Base-by-base conservation (phyloP, 2,797 vertebrate genomes). In the Pteropus rufus region DNA sequence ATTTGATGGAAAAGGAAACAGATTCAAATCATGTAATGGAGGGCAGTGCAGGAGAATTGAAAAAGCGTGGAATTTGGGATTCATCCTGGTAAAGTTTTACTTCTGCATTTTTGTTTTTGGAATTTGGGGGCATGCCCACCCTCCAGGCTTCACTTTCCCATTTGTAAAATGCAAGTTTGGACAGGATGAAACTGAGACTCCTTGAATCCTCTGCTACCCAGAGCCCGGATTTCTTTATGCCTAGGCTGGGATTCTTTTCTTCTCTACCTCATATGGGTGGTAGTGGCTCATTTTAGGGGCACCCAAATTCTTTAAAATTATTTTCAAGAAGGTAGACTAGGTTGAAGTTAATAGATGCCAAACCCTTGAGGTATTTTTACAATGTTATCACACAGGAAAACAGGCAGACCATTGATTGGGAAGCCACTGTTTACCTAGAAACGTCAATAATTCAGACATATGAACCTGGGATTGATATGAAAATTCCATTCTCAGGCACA, bases 321-420 rank as follows among this genome's bases (percentile, higher is more conserved):
- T 79, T 69, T 34, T 52, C 10, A 52, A 36, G 12, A 31, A 94
- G 15, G 2, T 75, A 92, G 21, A 79, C 49, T 60, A 18, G 49
- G 58, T 70, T 94, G 26, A 75, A 91, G 41, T 92, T 94, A 95
- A 82, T 82, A 9, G 64, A 93, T 14, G 9, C 4, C 10, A 96
- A 90, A 58, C 23, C 29, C 39, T 76, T 80, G 29, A 93, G 39
- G 58, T 49, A 49, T 49, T 84, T 89, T 97, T 77, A 91, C 44
- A 76, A 75, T 88, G 24, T 85, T 92, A 44, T 95, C 31, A 56
- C 39, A 87, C 9, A 81, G 56, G 41, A 85, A 96, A 94, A 89
- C 3, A 87, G 41, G 69, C 19, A 79, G 26, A 79, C n/a, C 31
- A 70, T 58, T 89, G 12, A 70, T 58, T 89, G 12, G 36, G 15